Evolutionary conservation across 2,888 invertebrate species (phyloP), one percentile per base, ranked within the genome.

Genomic region (Eupithecia inturbata): DNA sequence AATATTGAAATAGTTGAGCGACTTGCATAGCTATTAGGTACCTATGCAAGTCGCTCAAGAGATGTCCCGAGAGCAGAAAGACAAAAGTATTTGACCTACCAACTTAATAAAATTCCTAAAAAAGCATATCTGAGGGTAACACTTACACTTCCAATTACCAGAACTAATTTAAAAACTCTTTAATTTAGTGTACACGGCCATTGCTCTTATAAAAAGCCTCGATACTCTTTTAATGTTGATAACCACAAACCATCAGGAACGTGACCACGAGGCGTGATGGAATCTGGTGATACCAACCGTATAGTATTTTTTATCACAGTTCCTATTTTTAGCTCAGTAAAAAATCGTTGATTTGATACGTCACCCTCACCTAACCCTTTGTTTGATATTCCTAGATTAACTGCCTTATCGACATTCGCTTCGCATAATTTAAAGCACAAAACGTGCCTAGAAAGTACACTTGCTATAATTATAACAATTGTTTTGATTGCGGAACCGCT

Each of bases 371-470:
- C 12, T 71, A 49, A 60, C 67, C 67, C 45, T 71, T 67, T 64
- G 64, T 36, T 67, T 70, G 41, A 62, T 62, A 64, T 64, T 68
- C 36, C 53, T 64, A 41, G n/a, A 72, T 66, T 69, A 60, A 69
- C 64, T 41, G 19, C 31, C 14, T 45, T 69, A 28, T 74, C 62
- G 36, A 75, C 39, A 62, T 67, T 71, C 68, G 39, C 53, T 70
- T 64, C 45, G 53, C 49, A 70, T 72, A 71, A 49, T 73, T 73
- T 63, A 79, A 82, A 80, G 70, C 77, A 74, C 75, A 76, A 78
- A 83, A 84, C 85, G 84, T 87, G 85, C 82, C 77, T 82, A 83
- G 82, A 84, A 85, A 83, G 77, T 83, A 81, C 85, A 87, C 84
- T 81, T 83, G 83, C 83, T 86, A 82, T 83, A 86, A 83, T 85